Base-by-base conservation (phyloP, 2,113 vertebrate genomes). In the Uropsilus gracilis region DNA sequence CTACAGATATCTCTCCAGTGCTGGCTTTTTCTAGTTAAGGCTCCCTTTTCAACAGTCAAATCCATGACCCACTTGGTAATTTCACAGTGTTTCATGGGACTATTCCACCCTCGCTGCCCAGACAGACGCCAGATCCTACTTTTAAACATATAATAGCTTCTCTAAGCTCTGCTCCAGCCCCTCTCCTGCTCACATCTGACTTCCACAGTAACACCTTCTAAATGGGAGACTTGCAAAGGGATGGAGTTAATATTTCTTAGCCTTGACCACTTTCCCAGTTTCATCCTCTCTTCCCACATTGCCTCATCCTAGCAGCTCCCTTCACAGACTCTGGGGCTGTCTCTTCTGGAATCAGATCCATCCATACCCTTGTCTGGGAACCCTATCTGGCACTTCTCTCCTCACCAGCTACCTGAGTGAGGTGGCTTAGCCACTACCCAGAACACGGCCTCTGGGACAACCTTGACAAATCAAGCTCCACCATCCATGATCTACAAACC, bases 341-440 rank as follows among this genome's bases (percentile, higher is more conserved):
- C n/a, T 66, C 59, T 55, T 32, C 34, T 8, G 0, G 37, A 24
- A 39, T 71, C 50, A 53, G 57, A 13, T 71, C 63, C 48, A 13
- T 71, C 63, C 48, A 42, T 16, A 26, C 44, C 26, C 18, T 55
- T 39, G 34, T 68, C 3, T 0, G 13, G 61, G 59, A 12, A 30
- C 28, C 59, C 37, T 91, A 37, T 42, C 20, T 57, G n/a, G n/a
- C n/a, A n/a, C 39, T 48, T 26, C 53, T 39, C 28, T 17, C 17
- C 57, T 69, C 66, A 57, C 34, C 30, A 34, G 48, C 22, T 13
- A 57, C 81, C 0, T 1, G n/a, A 0, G 1, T 1, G n/a, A 0
- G 1, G 75, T 8, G 34, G 39, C 44, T 78, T 12, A 18, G 59
- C 26, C 32, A 68, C 28, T 2, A n/a, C 18, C n/a, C 72, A 44